Evolutionary conservation across 2,888 invertebrate species (phyloP), one percentile per base, ranked within the genome.

Genomic region (Sceliomorpha sp.): DNA sequence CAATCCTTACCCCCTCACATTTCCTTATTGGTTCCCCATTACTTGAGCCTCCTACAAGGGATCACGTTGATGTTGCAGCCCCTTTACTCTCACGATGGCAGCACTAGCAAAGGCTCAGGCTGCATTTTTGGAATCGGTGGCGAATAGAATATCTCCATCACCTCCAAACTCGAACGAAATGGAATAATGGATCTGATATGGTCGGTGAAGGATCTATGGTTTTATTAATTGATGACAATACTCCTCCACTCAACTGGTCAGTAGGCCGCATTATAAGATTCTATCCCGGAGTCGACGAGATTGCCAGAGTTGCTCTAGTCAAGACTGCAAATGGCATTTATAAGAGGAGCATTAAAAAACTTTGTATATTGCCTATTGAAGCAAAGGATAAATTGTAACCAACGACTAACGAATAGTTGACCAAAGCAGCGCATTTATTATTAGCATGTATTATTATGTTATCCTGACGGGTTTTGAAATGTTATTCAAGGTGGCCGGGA

Each of bases 1-100:
- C 17, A n/a, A 50, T 67, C 0, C 55, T 82, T 1, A 78, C 80
- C 0, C 83, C 81, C 13, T 76, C 74, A 0, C 83, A 82, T 48
- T 79, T 82, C 48, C 62, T 84, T 0, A 31, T 62, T 15, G 47
- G 53, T 2, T 12, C 10, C 1, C 3, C 40, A 10, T n/a, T 53
- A 1, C 14, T n/a, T 5, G 37, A 51, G 3, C 15, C 15, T 15
- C 32, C n/a, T 26, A 15, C 45, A 15, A 6, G 8, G 2, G 6
- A 29, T 9, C 29, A 26, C 5, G 2, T 29, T 6, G 32, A 47
- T 34, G 24, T 62, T 45, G 2, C 26, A 32, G 53, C 47, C 31
- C 39, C 27, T 12, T 7, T 4, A 6, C 14, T 58, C 0, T 58
- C 39, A 3, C 10, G 31, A 26, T 47, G 42, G 40, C 48, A 59